Conservation (phyloP, 2,113 vertebrate species). For the Philantomba maxwellii region DNA sequence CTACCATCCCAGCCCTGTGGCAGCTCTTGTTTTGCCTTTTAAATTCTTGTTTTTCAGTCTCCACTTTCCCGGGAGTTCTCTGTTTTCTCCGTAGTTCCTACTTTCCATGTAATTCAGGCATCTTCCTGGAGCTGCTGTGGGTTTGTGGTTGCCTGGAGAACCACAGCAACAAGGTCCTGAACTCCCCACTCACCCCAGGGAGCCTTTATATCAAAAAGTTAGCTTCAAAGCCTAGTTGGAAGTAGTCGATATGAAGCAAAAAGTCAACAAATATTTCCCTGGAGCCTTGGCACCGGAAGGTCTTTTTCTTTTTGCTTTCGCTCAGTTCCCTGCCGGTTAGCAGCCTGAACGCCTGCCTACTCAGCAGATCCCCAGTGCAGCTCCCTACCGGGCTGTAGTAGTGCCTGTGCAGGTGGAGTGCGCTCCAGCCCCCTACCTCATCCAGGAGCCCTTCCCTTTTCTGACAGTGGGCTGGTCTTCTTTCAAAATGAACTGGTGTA, state of each 20-base stretch:
- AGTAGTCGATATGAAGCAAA: slow-evolving; percentile 25
- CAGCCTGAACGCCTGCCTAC: slow-evolving; percentile 64
- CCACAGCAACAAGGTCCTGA: background rate
- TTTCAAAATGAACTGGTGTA: background rate
- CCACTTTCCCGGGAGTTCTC: background rate
- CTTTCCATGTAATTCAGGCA: background rate
- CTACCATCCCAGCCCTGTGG: background rate
- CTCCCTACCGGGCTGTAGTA: background rate
- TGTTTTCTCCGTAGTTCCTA: background rate
- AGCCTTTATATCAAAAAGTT: slow-evolving; percentile 7
- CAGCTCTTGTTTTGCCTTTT: background rate
- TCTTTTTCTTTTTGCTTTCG: slow-evolving; percentile 45
- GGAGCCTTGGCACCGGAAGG: slow-evolving; percentile 54
- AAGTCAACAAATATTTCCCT: slow-evolving; percentile 61
- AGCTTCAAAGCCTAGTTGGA: slow-evolving; percentile 67
- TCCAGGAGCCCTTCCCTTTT: background rate
- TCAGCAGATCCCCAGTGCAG: background rate
- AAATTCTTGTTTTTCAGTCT: background rate
- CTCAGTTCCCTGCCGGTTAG: slow-evolving; percentile 51
- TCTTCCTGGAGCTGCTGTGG: slow-evolving; percentile 25
- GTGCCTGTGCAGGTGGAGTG: background rate
- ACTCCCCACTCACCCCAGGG: slow-evolving; percentile 7
- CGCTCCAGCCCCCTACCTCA: background rate
- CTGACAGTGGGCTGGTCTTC: background rate
- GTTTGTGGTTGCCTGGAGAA: slow-evolving; percentile 19